These are phyloP conservation scores for Tubiluchus corallicola DNA, from an alignment of 2,888 invertebrate species.

Conservation along the genomic window DNA sequence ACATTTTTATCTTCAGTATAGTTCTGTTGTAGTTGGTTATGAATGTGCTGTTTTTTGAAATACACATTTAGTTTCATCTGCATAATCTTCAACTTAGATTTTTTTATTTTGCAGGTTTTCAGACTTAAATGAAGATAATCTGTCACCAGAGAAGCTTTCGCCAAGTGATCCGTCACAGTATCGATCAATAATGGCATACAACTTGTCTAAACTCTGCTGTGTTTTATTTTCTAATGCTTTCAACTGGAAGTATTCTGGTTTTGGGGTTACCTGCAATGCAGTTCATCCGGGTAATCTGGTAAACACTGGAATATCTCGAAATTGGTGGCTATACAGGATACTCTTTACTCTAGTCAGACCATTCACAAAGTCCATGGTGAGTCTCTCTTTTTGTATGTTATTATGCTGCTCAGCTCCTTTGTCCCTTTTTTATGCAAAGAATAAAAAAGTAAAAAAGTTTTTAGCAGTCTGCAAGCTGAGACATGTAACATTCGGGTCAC, in stretches of 20 bases:
- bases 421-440: no score
- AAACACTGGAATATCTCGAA: conserved; percentile 47
- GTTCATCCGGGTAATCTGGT: conserved; percentile 47
- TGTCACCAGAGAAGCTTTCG: conserved; percentile 38
- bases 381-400: conserved; percentile 15
- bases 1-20: no score
- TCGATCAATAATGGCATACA: conserved; percentile 68
- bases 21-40: no score
- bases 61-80: no score
- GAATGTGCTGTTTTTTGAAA: no score
- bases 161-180: conserved; percentile 45
- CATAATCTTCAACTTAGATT: no score
- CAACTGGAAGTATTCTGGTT: conserved; percentile 7
- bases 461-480: no score
- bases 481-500: no score
- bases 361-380: conserved; percentile 80
- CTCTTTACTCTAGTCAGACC: conserved; percentile 64
- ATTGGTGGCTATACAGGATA: conserved; percentile 67
- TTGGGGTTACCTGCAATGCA: conserved; percentile 4
- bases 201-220: conserved; percentile 35
- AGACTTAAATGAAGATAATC: conserved; percentile 20
- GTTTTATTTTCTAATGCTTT: conserved; percentile 9
- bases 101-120: not conserved
- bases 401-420: conserved; percentile 2
- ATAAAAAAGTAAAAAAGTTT: not conserved